These are phyloP conservation scores for Cheiracanthium punctorium DNA, from an alignment of 2,888 invertebrate species.

Conservation along the genomic window DNA sequence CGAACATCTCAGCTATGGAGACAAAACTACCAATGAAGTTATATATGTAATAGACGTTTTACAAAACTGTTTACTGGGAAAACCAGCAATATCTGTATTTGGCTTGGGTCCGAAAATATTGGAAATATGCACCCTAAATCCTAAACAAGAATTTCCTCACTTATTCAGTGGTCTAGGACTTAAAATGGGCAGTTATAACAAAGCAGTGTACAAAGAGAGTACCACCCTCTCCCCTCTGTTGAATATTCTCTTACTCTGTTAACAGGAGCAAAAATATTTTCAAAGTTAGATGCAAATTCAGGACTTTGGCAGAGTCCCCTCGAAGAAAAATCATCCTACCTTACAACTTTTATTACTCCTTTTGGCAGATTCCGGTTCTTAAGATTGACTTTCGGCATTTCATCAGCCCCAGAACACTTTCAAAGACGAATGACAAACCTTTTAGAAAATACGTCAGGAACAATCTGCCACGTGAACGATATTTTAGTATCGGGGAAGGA, in stretches of 20 bases:
- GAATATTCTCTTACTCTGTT: background rate
- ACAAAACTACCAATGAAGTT: background rate
- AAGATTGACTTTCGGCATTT: background rate
- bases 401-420: background rate
- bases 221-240: background rate
- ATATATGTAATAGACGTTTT: background rate
- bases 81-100: background rate
- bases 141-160: background rate
- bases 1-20: background rate
- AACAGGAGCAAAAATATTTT: background rate
- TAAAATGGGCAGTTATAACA: background rate
- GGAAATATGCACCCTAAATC: no score
- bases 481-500: background rate
- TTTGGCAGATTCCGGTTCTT: constrained; percentile 40
- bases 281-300: background rate
- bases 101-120: background rate
- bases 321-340: background rate
- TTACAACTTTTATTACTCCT: constrained; percentile 33
- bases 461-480: background rate
- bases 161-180: background rate
- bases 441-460: background rate
- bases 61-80: background rate
- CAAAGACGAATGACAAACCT: background rate
- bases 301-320: background rate
- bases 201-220: background rate